These are phyloP conservation scores for Drosophila cognata DNA, from an alignment of 2,888 invertebrate genomes.

Conservation along the genomic window DNA sequence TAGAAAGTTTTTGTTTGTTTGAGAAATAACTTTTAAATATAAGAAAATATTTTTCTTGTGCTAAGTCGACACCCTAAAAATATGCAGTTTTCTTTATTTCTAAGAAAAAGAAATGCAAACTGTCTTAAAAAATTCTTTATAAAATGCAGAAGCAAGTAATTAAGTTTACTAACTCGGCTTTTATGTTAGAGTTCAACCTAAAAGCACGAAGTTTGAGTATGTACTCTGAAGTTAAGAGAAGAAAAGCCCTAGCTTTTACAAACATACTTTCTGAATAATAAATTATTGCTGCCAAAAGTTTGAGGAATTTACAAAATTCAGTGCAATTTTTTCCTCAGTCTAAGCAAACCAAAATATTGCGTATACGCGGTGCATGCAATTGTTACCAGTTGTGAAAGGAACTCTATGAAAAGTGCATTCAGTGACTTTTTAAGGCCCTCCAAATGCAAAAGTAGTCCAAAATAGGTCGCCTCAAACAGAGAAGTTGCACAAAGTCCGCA, in stretches of 20 bases:
- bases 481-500: not conserved
- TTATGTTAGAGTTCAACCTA: not conserved
- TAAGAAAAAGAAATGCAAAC: too few species aligned
- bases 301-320: not conserved
- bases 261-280: not conserved
- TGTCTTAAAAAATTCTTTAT: too few species aligned
- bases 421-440: not conserved
- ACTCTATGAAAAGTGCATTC: not conserved
- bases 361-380: not conserved
- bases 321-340: not conserved
- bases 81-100: too few species aligned
- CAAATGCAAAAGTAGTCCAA: not conserved
- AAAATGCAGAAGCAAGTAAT: not conserved
- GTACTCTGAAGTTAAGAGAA: not conserved
- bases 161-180: not conserved
- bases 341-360: not conserved
- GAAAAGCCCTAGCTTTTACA: not conserved
- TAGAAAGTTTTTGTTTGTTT: not conserved
- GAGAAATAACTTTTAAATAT: not conserved
- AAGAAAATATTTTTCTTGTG: not conserved
- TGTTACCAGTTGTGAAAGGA: not conserved
- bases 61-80: not conserved
- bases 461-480: not conserved
- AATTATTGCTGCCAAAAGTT: not conserved
- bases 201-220: not conserved